These are phyloP conservation scores for Ectropis grisescens DNA, from an alignment of 1,140 invertebrate species.

Conservation along the genomic window DNA sequence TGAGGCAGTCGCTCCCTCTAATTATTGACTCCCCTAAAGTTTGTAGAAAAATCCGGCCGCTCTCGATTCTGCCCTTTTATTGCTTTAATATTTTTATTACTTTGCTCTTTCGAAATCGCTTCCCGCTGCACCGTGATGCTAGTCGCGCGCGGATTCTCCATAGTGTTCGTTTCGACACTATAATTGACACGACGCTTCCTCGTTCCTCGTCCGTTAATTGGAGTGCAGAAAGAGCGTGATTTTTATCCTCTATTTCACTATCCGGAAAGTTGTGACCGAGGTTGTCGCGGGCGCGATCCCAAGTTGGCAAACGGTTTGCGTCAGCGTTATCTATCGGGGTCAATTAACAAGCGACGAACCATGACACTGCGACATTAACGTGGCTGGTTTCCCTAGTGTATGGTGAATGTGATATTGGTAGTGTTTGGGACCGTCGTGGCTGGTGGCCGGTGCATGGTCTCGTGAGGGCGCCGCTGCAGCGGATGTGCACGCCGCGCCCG, in stretches of 20 bases:
- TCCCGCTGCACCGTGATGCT: conserved; percentile 5
- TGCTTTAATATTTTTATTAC: conserved; percentile 49
- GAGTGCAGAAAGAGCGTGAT: conserved; percentile 19
- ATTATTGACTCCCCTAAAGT: conserved; percentile 62
- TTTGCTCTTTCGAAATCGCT: conserved; percentile 11
- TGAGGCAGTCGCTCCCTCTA: conserved; percentile 51
- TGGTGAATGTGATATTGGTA: conserved; percentile 3
- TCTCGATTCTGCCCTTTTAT: conserved; percentile 39
- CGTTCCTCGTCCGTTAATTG: conserved; percentile 22
- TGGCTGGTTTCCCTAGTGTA: conserved; percentile 17
- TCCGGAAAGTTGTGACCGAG: conserved; percentile 21
- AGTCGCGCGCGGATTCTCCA: conserved; percentile 6
- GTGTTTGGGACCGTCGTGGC: conserved; percentile 1
- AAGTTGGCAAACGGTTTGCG: conserved; percentile 34
- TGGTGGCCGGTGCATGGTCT: conserved; percentile 28
- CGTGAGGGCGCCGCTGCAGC: conserved; percentile 34
- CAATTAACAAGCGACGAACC: conserved; percentile 34
- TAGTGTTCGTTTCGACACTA: conserved; percentile 7
- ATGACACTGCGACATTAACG: conserved; percentile 46
- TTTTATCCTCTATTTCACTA: conserved; percentile 20
- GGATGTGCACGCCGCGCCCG: conserved; percentile 54
- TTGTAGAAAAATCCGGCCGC: conserved; percentile 39
- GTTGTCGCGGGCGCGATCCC: conserved; percentile 19
- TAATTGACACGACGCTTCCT: conserved; percentile 12
- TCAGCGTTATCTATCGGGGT: conserved; percentile 45